Evolutionary conservation across 1,140 invertebrate species (phyloP).

Genomic region (Scylla paramamosain): DNA sequence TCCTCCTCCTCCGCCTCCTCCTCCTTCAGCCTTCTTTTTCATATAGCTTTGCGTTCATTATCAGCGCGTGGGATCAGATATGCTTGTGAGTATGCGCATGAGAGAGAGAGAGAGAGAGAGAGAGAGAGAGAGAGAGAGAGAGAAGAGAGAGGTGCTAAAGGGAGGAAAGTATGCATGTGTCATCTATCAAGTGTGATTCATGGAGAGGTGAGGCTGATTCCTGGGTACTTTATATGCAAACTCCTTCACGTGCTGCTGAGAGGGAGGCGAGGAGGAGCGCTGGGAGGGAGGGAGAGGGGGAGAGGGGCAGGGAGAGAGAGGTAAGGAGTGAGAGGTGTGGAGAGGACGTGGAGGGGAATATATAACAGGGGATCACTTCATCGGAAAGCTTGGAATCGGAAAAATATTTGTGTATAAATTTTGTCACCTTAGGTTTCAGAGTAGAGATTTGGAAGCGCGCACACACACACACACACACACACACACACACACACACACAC

Average conservation of each 20-base stretch:
- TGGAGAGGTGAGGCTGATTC: background rate
- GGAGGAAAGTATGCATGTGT: slow-evolving; percentile 3
- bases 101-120: background rate
- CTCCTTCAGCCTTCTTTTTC: background rate
- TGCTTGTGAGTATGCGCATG: background rate
- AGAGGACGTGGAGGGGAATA: slow-evolving; percentile 19
- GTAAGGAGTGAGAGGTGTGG: background rate
- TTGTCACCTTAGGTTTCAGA: background rate
- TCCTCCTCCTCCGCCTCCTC: background rate
- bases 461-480: too few relatives aligned
- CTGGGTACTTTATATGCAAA: background rate
- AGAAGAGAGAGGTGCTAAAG: background rate
- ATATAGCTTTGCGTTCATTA: background rate
- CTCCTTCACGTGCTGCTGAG: background rate
- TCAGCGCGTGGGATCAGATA: background rate
- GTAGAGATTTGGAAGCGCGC: background rate
- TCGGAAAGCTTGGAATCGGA: background rate
- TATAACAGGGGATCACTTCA: background rate
- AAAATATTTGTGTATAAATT: slow-evolving; percentile 12
- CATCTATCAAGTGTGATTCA: slow-evolving; percentile 14
- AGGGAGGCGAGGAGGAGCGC: background rate
- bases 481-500: too few relatives aligned
- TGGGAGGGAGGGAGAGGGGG: background rate
- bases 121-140: background rate
- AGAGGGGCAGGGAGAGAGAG: background rate